Conservation (phyloP, 2,113 vertebrate genomes). For the Sphyrna mokarran region DNA sequence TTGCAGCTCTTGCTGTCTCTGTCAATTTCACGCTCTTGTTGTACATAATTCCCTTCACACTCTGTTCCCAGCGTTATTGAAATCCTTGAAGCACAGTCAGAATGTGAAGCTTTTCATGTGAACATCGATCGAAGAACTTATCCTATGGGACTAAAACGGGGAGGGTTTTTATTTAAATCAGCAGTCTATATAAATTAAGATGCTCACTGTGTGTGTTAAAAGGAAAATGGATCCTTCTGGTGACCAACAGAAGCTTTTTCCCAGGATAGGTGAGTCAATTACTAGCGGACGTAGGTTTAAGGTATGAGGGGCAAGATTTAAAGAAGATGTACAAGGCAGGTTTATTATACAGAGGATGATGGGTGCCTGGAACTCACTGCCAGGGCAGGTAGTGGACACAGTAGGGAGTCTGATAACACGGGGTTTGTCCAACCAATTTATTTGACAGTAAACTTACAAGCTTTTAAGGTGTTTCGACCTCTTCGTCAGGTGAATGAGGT, state of each 20-base stretch:
- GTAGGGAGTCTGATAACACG: too few relatives aligned
- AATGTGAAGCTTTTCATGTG: not conserved
- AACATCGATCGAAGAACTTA: not conserved
- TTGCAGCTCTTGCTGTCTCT: not conserved
- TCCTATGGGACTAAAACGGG: not conserved
- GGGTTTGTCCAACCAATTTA: too few relatives aligned
- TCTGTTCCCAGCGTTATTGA: not conserved
- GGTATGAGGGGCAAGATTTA: too few relatives aligned
- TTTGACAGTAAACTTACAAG: too few relatives aligned
- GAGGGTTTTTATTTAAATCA: not conserved
- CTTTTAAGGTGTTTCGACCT: too few relatives aligned
- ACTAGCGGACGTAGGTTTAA: too few relatives aligned
- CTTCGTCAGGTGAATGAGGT: too few relatives aligned
- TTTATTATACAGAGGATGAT: too few relatives aligned
- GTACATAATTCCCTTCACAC: not conserved
- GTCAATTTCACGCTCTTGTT: not conserved
- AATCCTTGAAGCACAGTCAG: not conserved
- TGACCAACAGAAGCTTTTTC: not conserved
- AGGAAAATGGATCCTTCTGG: not conserved
- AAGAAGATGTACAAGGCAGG: too few relatives aligned
- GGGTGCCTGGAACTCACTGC: too few relatives aligned
- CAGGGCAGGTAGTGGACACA: too few relatives aligned
- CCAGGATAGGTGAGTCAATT: too few relatives aligned
- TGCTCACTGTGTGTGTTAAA: not conserved
- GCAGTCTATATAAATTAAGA: not conserved